Conservation (phyloP, 2,888 invertebrate genomes). For the Dexiosoma caninum region DNA sequence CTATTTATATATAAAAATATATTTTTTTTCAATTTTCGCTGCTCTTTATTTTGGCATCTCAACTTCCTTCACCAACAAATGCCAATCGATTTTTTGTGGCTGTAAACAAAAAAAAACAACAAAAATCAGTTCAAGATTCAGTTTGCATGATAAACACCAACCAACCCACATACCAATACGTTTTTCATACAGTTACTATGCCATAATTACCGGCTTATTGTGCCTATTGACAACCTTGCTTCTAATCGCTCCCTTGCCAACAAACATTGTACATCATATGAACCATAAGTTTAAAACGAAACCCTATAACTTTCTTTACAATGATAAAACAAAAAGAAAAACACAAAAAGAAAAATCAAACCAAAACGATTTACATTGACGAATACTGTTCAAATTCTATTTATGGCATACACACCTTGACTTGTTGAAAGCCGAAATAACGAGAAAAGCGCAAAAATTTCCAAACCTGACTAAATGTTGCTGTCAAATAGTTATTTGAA, state of each 20-base stretch:
- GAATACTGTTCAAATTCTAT: neutral
- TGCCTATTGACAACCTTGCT: constrained; percentile 33
- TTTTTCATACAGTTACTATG: neutral
- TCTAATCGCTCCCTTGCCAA: constrained; percentile 46
- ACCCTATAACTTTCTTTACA: constrained; percentile 38
- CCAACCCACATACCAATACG: neutral
- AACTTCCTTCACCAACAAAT: too few species aligned
- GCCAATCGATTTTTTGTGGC: too few species aligned
- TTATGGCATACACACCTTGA: constrained; percentile 53
- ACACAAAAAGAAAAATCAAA: too few species aligned
- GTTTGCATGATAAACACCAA: constrained; percentile 2
- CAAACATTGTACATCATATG: neutral
- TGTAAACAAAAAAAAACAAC: neutral
- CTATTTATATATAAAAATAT: too few species aligned
- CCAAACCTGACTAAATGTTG: constrained; percentile 15
- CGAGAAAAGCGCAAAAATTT: neutral
- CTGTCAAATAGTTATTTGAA: constrained; percentile 36
- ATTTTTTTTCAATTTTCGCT: too few species aligned
- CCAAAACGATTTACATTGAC: constrained; percentile 5
- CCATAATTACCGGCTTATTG: neutral
- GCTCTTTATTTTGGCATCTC: too few species aligned
- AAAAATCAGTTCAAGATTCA: neutral
- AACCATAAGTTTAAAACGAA: constrained; percentile 12
- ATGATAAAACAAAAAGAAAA: neutral
- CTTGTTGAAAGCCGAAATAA: constrained; percentile 13